Evolutionary conservation across 2,888 invertebrate genomes (phyloP).

Genomic region (Metopia argyrocephala): DNA sequence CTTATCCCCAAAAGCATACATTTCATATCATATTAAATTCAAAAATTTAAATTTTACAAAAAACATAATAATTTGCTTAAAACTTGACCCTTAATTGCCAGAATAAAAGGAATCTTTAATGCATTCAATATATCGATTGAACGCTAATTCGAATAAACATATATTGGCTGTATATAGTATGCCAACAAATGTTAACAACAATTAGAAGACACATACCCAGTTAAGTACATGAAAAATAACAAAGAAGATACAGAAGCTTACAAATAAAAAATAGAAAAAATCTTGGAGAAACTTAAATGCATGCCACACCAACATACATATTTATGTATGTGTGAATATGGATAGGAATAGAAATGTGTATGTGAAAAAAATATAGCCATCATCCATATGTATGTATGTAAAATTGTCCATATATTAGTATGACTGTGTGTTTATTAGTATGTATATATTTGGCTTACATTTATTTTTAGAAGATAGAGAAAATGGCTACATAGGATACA

Average conservation of each 20-base stretch:
- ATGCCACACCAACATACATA: neutral
- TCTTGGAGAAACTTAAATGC: conserved; percentile 9
- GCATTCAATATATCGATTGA: neutral
- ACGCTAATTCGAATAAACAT: neutral
- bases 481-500: neutral
- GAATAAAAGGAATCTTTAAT: neutral
- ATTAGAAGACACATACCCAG: neutral
- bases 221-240: neutral
- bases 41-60: neutral
- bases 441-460: conserved; percentile 30
- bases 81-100: neutral
- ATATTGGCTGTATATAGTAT: neutral
- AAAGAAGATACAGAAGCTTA: neutral
- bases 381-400: neutral
- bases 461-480: conserved; percentile 17
- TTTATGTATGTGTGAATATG: neutral
- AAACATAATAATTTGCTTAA: neutral
- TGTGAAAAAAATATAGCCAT: too few species aligned
- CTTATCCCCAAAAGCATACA: too few species aligned
- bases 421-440: conserved; percentile 10
- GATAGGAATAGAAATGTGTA: neutral
- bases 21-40: too few species aligned
- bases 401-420: neutral
- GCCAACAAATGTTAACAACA: too few species aligned
- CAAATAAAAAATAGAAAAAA: neutral